Base-by-base conservation (phyloP, 2,113 vertebrate genomes). In the Phrynosoma blainvillii region DNA sequence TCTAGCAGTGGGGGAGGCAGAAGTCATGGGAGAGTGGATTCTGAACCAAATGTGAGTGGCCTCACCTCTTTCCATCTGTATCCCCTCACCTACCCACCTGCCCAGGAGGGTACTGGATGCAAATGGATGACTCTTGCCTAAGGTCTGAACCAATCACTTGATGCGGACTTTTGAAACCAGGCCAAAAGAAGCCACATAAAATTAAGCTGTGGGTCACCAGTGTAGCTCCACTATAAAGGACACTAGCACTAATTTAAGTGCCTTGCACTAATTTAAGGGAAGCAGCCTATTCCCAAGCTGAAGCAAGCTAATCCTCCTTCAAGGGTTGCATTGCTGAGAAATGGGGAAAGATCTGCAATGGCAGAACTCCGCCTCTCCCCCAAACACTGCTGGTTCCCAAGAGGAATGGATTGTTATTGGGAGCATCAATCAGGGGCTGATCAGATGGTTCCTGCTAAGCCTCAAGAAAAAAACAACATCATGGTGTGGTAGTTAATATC, bases 401-500 rank as follows among this genome's bases (percentile, higher is more conserved):
- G 20, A 66, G 59, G 3, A 30, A 14, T 20, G 74, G 23, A 18
- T 13, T 20, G n/a, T 81, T 85, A 85, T 89, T 85, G 88, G 88
- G 71, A 5, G 5, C 78, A 89, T 89, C 71, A 14, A 75, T 85
- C 84, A 85, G 84, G 27, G 18, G 36, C 65, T 4, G 13, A 65
- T 52, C 21, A n/a, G 62, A 56, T 54, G 12, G 20, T 56, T 56
- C 47, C 77, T 59, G 8, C 65, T 36, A 11, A 27, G 56, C 70
- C 78, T 81, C 77, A 16, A 81, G 78, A 40, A 30, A 82, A 85
- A 21, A 62, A 62, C 18, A 62, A 16, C 59, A 62, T 59, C 56
- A 30, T 18, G 25, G 0, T 21, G 11, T 27, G 42, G 27, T 5
- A 62, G 76, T 87, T n/a, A 76, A 82, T 75, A 82, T 32, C 59